A percentile compares a stretch with the other conserved stretches of the same genome.
Conservation (phyloP, 2,797 vertebrate genomes). For the Cetoscarus ocellatus region DNA sequence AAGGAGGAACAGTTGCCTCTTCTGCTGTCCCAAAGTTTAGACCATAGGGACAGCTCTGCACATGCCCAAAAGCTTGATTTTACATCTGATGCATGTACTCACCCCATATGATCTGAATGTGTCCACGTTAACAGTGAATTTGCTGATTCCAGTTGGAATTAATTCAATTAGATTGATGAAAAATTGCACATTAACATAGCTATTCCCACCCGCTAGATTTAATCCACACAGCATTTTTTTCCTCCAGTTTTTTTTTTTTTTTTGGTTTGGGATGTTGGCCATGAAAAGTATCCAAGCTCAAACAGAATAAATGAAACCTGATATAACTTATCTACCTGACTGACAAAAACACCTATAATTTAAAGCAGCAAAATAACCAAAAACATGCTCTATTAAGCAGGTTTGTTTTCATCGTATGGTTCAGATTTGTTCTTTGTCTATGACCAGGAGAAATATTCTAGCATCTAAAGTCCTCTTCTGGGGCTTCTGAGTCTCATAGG, state of each 20-base stretch:
- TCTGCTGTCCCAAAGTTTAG: too few relatives aligned
- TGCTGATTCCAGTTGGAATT: too few relatives aligned
- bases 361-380: not conserved
- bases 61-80: too few relatives aligned
- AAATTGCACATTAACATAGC: too few relatives aligned
- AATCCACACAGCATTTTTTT: not conserved
- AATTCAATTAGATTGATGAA: too few relatives aligned
- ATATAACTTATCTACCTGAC: not conserved
- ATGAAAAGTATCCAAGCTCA: not conserved
- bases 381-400: not conserved
- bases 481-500: conserved; percentile 59
- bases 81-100: too few relatives aligned
- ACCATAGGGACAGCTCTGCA: too few relatives aligned
- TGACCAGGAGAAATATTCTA: conserved; percentile 48
- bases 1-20: too few relatives aligned
- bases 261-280: too few relatives aligned
- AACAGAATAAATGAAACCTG: not conserved
- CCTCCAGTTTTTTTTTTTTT: too few relatives aligned
- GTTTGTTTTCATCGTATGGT: not conserved
- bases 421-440: conserved; percentile 14
- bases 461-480: conserved; percentile 48
- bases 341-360: not conserved
- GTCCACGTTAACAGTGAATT: too few relatives aligned
- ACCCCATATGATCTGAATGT: too few relatives aligned
- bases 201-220: not conserved